phyloP scores from a whole-genome alignment of 2,888 invertebrate genomes.

The Dynastes tityus region DNA sequence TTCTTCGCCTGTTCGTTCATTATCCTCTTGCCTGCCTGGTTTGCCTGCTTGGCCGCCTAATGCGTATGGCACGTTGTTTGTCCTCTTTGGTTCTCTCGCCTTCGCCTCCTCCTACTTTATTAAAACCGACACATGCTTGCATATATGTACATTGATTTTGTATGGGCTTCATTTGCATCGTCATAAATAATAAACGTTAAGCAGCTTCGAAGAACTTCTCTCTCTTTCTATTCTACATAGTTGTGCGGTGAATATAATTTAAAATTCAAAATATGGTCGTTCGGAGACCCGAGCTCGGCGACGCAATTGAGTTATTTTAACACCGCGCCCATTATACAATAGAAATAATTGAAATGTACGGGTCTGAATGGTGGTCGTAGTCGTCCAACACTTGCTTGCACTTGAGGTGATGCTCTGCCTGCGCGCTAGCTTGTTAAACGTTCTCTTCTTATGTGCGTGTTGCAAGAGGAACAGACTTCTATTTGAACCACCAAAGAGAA shows the following conservation, averaged over 20 bases:
- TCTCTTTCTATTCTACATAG: too few species aligned
- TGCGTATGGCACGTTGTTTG: too few species aligned
- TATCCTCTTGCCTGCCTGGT: too few species aligned
- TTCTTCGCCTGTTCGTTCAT: too few species aligned
- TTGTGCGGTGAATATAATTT: slow-evolving; percentile 38
- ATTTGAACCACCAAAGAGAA: too few species aligned
- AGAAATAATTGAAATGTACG: slow-evolving; percentile 53
- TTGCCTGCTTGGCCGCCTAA: too few species aligned
- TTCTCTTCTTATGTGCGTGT: too few species aligned
- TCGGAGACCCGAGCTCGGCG: slow-evolving; percentile 45
- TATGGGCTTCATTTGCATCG: slow-evolving; percentile 56
- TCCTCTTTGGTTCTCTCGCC: too few species aligned
- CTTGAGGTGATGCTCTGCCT: too few species aligned
- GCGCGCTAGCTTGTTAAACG: too few species aligned
- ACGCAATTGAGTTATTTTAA: slow-evolving; percentile 56
- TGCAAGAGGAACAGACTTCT: too few species aligned
- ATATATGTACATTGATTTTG: slow-evolving; percentile 53
- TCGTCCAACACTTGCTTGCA: slow-evolving; percentile 2
- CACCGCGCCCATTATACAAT: slow-evolving; percentile 56
- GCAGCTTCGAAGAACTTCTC: slow-evolving; percentile 47
- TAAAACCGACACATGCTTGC: not conserved
- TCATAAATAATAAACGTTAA: slow-evolving; percentile 57
- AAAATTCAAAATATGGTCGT: slow-evolving; percentile 51
- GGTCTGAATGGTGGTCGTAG: slow-evolving; percentile 9
- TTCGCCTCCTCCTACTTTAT: too few species aligned